phyloP scores from a whole-genome alignment of 2,797 vertebrate genomes.

The Xenops minutus region DNA sequence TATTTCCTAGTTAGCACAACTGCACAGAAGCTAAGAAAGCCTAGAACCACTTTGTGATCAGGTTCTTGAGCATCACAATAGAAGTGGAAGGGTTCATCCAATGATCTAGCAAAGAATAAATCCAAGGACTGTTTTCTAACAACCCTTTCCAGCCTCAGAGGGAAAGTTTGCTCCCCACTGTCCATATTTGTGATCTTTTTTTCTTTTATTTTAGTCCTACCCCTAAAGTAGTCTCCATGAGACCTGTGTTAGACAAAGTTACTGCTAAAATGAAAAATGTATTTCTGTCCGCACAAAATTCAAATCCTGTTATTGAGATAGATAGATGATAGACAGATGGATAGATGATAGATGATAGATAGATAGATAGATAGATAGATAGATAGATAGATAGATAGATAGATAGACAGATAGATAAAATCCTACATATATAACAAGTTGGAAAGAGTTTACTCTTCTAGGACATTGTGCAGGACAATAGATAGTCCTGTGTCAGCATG shows the following conservation, averaged over 20 bases:
- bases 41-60: background rate
- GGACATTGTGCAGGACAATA: accelerated
- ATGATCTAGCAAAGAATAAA: background rate
- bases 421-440: background rate
- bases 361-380: background rate
- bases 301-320: background rate
- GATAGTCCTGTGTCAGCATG: accelerated
- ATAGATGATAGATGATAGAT: background rate
- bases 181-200: accelerated
- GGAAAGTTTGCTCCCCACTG: accelerated
- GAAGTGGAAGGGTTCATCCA: background rate
- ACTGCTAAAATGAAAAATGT: background rate
- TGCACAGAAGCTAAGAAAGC: background rate
- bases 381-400: background rate
- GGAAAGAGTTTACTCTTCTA: background rate
- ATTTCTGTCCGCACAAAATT: background rate
- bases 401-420: background rate
- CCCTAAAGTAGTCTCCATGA: background rate
- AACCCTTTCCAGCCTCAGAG: background rate
- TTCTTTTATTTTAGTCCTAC: background rate
- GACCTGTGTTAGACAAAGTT: background rate
- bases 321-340: background rate
- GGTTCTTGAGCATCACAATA: background rate
- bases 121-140: background rate
- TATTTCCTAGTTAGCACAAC: background rate